phyloP scores from a whole-genome alignment of 2,797 vertebrate genomes.

The Ammospiza maritima region DNA sequence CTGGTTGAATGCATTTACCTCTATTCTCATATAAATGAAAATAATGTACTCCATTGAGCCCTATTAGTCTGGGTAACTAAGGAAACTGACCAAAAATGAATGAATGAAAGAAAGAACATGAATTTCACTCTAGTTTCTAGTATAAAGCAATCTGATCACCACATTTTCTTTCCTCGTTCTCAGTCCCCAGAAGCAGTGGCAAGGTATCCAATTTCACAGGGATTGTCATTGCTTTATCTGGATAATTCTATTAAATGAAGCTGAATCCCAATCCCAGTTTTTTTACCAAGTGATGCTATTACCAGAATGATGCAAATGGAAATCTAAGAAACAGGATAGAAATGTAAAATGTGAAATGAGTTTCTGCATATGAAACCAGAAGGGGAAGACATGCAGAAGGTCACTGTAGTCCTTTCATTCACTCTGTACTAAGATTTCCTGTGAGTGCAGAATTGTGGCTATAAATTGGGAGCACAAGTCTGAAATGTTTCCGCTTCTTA shows the following conservation, averaged over 20 bases:
- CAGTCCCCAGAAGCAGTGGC: neutral
- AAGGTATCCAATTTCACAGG: neutral
- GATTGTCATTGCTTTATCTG: accelerated
- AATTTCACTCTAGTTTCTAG: neutral
- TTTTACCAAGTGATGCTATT: neutral
- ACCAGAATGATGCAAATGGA: neutral
- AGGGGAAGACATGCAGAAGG: neutral
- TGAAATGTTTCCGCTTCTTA: neutral
- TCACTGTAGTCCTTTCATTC: neutral
- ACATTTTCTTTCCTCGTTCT: neutral
- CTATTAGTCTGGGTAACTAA: neutral
- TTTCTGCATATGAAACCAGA: neutral
- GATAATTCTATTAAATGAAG: neutral
- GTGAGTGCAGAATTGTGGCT: neutral
- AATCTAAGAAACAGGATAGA: neutral
- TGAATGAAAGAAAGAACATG: neutral
- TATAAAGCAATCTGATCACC: neutral
- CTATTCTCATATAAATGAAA: neutral
- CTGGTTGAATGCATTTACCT: neutral
- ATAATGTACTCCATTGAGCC: neutral
- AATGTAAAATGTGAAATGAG: neutral
- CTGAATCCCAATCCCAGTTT: neutral
- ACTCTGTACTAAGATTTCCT: neutral
- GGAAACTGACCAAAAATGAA: neutral
- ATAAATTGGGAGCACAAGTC: neutral